Evolutionary conservation across 2,888 invertebrate species (phyloP), one percentile per base, ranked within the genome.

Genomic region (Aporophyla nigra): DNA sequence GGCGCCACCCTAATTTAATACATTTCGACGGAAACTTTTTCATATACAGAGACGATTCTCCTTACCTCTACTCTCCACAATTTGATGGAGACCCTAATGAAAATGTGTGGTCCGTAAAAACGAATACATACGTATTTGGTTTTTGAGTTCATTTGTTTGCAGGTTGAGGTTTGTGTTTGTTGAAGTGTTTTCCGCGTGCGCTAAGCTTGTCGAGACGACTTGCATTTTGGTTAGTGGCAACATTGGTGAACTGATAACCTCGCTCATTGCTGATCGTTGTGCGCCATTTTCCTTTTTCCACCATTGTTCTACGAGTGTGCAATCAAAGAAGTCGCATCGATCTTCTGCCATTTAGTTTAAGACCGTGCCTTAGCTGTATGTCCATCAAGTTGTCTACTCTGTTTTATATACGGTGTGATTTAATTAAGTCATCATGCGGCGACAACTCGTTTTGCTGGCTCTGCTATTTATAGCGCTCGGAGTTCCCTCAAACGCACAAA

Each of bases 381-480:
- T 40, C 59, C 24, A 59, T 56, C 49, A 70, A 71, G 24, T 79
- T 49, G 12, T 66, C 21, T 43, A 19, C 21, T 71, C 59, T 24
- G 19, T 72, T 79, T 56, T 71, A 63, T 71, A 63, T 71, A 80
- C 71, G 71, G 78, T 82, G 82, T 71, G 21, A 74, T 43, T 74
- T 76, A 40, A 59, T 46, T 54, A 63, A 76, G 27, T 46, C 72
- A 88, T 63, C 86, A 91, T 90, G 90, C 72, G 86, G 82, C 80
- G 75, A 77, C 75, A 86, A 69, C 65, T 87, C 72, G 83, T 80
- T 76, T 72, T 91, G 74, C 83, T 93, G 87, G 93, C 91, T 82
- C 86, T 93, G 91, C 94, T 94, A 94, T 94, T 94, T 93, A 90
- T 94, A 94, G 92, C 93, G 71, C 88, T 86, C 81, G 92, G 91